Evolutionary conservation across 2,888 invertebrate genomes (phyloP), one percentile per base, ranked within the genome.

Genomic region (Macropis europaea): DNA sequence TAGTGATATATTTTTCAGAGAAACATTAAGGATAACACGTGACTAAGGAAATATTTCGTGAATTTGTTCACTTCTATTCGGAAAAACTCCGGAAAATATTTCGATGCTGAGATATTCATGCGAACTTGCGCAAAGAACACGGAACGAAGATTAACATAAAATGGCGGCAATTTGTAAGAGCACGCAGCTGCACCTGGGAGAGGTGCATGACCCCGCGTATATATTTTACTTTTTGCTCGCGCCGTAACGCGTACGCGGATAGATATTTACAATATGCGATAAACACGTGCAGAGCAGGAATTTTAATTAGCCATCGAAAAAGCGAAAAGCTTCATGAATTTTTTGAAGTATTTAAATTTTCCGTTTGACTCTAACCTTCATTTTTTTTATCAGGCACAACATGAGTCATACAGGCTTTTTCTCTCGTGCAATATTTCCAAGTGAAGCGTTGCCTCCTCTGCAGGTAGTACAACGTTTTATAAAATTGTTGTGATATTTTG

Each of bases 141-240:
- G 19, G n/a, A 19, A 13, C 28, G 40, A 30, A 42, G 56, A 72
- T 73, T 57, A 72, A 57, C 60, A 57, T 64, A 63, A 61, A 64
- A 57, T 32, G 19, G 15, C 24, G 3, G n/a, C 32, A 19, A 60
- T 56, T 61, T 73, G 52, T 40, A 61, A 56, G 36, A 38, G 64
- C 30, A 47, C 30, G 30, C 64, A 57, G 60, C 45, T 57, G 52
- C 32, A 42, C n/a, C 13, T 15, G 28, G 4, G 24, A 6, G 34
- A 30, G 45, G 28, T 15, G 7, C 34, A 26, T 7, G 43, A 24
- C 1, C 6, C 28, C 17, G 9, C 17, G 15, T 34, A 30, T 36
- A 26, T 26, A 54, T 22, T 19, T 40, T 54, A 43, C 62, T 22
- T 47, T 72, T 61, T 43, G 22, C 43, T 43, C 17, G 6, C 26